These are phyloP conservation scores for Notocelia uddmanniana DNA, from an alignment of 2,888 invertebrate genomes.

Conservation along the genomic window DNA sequence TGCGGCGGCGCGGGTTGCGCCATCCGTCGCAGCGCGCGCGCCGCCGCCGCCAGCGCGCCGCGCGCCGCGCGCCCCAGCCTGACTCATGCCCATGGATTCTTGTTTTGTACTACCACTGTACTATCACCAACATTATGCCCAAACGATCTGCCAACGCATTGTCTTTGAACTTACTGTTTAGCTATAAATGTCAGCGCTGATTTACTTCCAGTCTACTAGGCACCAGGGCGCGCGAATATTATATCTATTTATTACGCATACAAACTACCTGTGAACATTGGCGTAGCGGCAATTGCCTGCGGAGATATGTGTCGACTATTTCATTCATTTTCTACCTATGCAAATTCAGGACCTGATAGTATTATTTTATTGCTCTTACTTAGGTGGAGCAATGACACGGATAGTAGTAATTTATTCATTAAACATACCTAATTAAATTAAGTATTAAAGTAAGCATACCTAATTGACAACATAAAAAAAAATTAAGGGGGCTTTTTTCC, in stretches of 20 bases:
- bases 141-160: conserved; percentile 83
- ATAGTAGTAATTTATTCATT: too few species aligned
- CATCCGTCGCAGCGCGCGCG: conserved; percentile 51
- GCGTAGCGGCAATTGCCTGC: conserved; percentile 20
- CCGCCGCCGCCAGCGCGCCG: conserved; percentile 59
- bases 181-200: conserved; percentile 76
- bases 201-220: conserved; percentile 63
- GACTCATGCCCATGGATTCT: conserved; percentile 81
- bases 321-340: too few species aligned
- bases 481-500: too few species aligned
- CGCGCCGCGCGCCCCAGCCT: conserved; percentile 60
- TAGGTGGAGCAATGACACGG: too few species aligned
- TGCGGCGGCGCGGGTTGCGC: conserved; percentile 46
- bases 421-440: too few species aligned
- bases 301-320: not conserved
- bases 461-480: too few species aligned
- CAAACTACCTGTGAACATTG: conserved; percentile 43
- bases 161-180: conserved; percentile 80
- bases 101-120: conserved; percentile 66
- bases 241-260: conserved; percentile 35
- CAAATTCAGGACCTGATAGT: too few species aligned
- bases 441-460: too few species aligned
- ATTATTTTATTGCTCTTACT: too few species aligned
- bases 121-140: conserved; percentile 76
- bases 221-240: conserved; percentile 49